A percentile compares a stretch with the other conserved stretches of the same genome.
Conservation (phyloP, 2,888 invertebrate genomes). For the Pollenia griseotomentosa region DNA sequence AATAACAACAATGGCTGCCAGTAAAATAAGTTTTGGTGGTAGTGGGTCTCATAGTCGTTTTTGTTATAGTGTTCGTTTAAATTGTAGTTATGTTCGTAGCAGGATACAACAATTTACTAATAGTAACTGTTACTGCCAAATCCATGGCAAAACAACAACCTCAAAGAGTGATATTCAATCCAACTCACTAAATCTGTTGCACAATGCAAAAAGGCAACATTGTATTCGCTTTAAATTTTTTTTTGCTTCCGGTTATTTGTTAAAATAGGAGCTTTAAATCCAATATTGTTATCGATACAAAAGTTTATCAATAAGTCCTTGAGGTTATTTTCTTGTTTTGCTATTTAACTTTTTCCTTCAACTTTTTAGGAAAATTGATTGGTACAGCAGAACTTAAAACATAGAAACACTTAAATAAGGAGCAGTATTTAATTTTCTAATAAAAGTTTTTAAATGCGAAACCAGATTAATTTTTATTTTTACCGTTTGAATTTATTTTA, state of each 20-base stretch:
- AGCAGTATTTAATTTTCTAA: too few species aligned
- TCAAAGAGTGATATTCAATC: neutral
- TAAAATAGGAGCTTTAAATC: neutral
- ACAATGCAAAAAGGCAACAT: slow-evolving; percentile 1
- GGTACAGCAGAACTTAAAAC: too few species aligned
- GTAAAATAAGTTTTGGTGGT: neutral
- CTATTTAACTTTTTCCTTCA: neutral
- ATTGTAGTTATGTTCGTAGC: neutral
- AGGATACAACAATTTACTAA: slow-evolving; percentile 26
- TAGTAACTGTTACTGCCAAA: neutral
- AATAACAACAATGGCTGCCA: slow-evolving; percentile 6
- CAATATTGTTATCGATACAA: slow-evolving; percentile 7
- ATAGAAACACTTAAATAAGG: too few species aligned
- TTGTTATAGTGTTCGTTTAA: neutral
- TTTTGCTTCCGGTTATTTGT: neutral
- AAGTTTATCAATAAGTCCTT: slow-evolving; percentile 2
- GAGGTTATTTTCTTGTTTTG: slow-evolving; percentile 4
- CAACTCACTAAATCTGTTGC: slow-evolving; percentile 38
- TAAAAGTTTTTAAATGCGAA: too few species aligned
- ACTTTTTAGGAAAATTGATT: neutral
- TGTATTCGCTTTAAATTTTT: neutral
- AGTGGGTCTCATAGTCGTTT: neutral
- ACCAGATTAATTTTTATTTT: too few species aligned
- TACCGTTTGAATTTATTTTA: too few species aligned
- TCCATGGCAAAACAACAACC: neutral